phyloP scores from a whole-genome alignment of 2,888 invertebrate species.

The Caenorhabditis sulstoni region DNA sequence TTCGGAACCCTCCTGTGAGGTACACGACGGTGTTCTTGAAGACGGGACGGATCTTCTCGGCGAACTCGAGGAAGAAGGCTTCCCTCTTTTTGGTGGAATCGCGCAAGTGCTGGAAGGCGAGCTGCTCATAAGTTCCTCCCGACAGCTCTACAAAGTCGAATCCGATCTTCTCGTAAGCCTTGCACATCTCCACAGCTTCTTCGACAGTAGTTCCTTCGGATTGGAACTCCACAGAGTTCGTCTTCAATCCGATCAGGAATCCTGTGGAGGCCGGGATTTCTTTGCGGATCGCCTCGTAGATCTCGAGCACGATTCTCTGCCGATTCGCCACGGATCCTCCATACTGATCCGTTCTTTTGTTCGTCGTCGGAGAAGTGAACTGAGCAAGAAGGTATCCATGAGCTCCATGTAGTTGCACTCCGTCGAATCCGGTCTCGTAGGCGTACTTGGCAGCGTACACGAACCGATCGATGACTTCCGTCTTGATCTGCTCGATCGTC shows the following conservation, averaged over 20 bases:
- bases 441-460: constrained; percentile 62
- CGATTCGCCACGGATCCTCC: constrained; percentile 67
- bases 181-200: constrained; percentile 60
- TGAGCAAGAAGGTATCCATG: constrained; percentile 71
- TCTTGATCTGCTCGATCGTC: constrained; percentile 70
- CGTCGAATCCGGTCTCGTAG: constrained; percentile 70
- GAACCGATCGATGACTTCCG: constrained; percentile 67
- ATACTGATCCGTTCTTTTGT: constrained; percentile 66
- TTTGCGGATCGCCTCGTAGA: constrained; percentile 65
- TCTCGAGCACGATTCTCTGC: constrained; percentile 62
- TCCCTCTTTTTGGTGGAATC: constrained; percentile 65
- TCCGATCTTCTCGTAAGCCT: constrained; percentile 58
- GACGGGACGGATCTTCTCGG: constrained; percentile 42
- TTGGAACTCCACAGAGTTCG: constrained; percentile 76
- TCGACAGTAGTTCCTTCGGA: constrained; percentile 63
- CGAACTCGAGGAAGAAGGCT: constrained; percentile 38
- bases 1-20: constrained; percentile 71
- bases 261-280: constrained; percentile 62
- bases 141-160: constrained; percentile 75
- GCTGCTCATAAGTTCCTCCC: constrained; percentile 63
- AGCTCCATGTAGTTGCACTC: constrained; percentile 70
- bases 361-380: constrained; percentile 69
- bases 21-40: constrained; percentile 61
- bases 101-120: constrained; percentile 9
- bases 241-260: constrained; percentile 71